Conservation (phyloP, 2,113 vertebrate species). For the Chrysochloris asiatica region DNA sequence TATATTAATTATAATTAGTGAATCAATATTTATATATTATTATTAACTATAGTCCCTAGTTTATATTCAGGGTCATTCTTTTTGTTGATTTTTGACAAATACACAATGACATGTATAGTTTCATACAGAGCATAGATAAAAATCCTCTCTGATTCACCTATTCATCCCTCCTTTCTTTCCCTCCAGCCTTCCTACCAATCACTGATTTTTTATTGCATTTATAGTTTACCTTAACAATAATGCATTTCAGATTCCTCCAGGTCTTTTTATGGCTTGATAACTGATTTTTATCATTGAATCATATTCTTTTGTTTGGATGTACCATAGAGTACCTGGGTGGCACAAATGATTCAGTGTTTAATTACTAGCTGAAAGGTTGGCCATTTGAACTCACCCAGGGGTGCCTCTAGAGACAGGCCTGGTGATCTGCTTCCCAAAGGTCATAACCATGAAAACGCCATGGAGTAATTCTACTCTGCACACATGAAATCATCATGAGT, state of each 20-base stretch:
- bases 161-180: neutral
- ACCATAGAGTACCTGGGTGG: neutral
- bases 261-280: slow-evolving; percentile 5
- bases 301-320: neutral
- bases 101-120: neutral
- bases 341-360: neutral
- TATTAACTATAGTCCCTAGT: neutral
- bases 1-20: neutral
- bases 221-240: neutral
- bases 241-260: neutral
- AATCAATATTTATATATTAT: neutral
- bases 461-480: neutral
- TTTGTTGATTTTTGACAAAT: slow-evolving; percentile 33
- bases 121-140: slow-evolving; percentile 5
- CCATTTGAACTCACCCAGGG: neutral
- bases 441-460: neutral
- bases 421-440: neutral
- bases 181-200: neutral
- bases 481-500: neutral
- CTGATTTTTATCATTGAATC: neutral
- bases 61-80: slow-evolving; percentile 15
- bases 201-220: slow-evolving; percentile 28
- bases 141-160: neutral
- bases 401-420: neutral
- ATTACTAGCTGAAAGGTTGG: neutral